Percentiles rank a stretch among this genome's conserved stretches.
Conservation (phyloP, 2,797 vertebrate species). For the Schizothorax lantsangensis region DNA sequence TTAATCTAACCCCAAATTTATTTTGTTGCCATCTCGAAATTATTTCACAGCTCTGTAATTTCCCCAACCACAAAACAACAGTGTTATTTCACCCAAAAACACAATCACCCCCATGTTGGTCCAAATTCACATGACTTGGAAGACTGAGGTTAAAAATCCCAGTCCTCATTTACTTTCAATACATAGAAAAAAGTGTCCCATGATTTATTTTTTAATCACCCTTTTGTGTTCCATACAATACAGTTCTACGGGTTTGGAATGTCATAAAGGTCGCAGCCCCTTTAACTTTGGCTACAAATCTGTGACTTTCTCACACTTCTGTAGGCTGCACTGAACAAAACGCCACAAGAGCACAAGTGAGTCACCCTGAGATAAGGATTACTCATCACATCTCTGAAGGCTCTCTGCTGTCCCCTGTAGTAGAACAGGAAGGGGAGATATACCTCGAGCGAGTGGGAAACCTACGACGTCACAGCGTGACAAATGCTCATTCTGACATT, state of each 20-base stretch:
- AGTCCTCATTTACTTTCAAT: not conserved
- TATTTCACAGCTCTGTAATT: not conserved
- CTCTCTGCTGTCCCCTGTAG: constrained; percentile 76
- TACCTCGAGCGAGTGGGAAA: constrained; percentile 82
- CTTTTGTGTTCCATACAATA: not conserved
- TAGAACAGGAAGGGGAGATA: constrained; percentile 83
- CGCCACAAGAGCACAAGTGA: not conserved
- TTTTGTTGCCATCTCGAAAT: not conserved
- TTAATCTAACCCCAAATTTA: not conserved
- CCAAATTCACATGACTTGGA: not conserved
- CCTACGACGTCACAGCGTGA: constrained; percentile 79
- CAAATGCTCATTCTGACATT: constrained; percentile 82
- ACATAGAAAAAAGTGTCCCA: not conserved
- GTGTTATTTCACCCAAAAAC: not conserved
- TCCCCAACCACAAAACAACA: not conserved
- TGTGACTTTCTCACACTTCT: constrained; percentile 5
- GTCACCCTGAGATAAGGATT: constrained; percentile 53
- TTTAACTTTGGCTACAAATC: not conserved
- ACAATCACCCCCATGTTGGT: not conserved
- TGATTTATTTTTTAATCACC: not conserved
- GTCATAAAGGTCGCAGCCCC: not conserved
- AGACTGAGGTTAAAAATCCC: not conserved
- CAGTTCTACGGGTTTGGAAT: not conserved
- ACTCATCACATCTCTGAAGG: constrained; percentile 60
- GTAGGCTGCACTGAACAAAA: constrained; percentile 28